Base-by-base conservation (phyloP, 2,888 invertebrate species). In the Aleiodes alternator region DNA sequence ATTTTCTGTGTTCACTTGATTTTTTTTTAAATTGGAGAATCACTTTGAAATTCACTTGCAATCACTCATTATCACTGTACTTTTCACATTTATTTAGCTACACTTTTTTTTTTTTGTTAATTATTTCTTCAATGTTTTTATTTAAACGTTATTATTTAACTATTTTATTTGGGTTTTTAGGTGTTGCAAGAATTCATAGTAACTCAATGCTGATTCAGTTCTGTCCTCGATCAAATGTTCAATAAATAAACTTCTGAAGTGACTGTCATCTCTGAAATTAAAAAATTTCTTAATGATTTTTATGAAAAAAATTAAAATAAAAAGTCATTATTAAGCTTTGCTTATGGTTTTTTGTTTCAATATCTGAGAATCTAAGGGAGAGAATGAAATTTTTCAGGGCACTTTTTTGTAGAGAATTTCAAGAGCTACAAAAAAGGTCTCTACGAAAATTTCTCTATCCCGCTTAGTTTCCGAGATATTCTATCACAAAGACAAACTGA, bases 131-230 rank as follows among this genome's bases (percentile, higher is more conserved):
- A 16, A 61, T 59, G 43, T 56, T 72, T 29, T 69, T 29, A 38
- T 23, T 56, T 50, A 50, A 69, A 4, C 61, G 55, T 69, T 69
- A 43, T 12, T 43, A 64, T 75, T 76, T 70, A 56, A 82, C 79
- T 95, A 97, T 93, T 97, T 97, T 90, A 97, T 94, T 92, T 96
- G 96, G 84, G 93, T 93, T 90, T 96, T 96, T 84, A 97, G 92
- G 91, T 98, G 97, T 90, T 99, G 98, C 90, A 99, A 92, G 91
- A 99, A 99, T 93, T 99, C 99, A 90, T 97, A 96, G 92, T 99
- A 99, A 82, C 98, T 97, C 91, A 98, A 94, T 72, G 97, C 95
- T 75, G 96, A 95, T 89, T 99, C 99, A 79, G 96, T 94, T 85
- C 98, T 92, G 90, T 99, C 99, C 90, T 99, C 99, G 66, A 98